A percentile compares a stretch with the other conserved stretches of the same genome.
Conservation (phyloP, 2,113 vertebrate genomes). For the Mormyrus iriodes region DNA sequence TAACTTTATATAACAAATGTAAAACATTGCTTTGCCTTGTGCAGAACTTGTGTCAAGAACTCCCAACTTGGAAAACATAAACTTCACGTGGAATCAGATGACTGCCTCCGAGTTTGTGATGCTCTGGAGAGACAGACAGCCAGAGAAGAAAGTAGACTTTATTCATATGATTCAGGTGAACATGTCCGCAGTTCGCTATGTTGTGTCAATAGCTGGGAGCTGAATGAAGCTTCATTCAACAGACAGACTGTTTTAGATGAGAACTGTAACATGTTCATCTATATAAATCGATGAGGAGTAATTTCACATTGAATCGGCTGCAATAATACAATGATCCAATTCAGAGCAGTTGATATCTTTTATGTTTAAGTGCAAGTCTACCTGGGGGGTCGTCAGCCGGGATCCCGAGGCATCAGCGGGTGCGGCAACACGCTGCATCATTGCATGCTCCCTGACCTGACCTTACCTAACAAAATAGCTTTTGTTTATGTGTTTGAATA, state of each 20-base stretch:
- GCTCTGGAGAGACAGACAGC: conserved; percentile 61
- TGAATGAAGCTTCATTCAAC: neutral
- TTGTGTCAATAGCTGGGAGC: conserved; percentile 25
- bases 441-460: too few relatives aligned
- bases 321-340: neutral
- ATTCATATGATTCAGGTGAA: conserved; percentile 91
- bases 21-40: neutral
- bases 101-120: conserved; percentile 77
- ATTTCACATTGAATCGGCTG: neutral
- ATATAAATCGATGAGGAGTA: neutral
- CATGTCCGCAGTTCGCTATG: conserved; percentile 5
- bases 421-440: too few relatives aligned
- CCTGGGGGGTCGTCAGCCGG: too few relatives aligned
- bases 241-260: neutral
- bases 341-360: neutral
- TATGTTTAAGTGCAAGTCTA: neutral
- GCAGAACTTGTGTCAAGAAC: conserved; percentile 70
- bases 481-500: neutral
- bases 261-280: neutral
- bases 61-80: conserved; percentile 65
- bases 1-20: neutral
- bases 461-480: too few relatives aligned
- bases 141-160: conserved; percentile 76
- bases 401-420: too few relatives aligned
- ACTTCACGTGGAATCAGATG: conserved; percentile 80